These are phyloP conservation scores for Apostichopus californicus DNA, from an alignment of 35 echinoderm and acorn worm species.

Conservation along the genomic window DNA sequence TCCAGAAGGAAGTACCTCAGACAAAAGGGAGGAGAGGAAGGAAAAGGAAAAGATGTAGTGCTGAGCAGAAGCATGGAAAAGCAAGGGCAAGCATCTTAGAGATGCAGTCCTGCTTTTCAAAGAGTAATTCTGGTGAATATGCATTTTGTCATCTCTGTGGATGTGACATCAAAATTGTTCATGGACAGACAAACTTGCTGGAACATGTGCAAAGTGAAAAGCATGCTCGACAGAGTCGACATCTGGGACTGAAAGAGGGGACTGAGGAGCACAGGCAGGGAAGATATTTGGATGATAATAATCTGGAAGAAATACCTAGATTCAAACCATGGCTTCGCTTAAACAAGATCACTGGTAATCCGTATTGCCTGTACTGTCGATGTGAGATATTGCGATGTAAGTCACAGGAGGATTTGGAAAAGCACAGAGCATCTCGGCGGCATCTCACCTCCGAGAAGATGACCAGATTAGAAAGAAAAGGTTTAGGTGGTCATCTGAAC, in stretches of 20 bases:
- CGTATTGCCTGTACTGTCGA: slow-evolving; percentile 11
- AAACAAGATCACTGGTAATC: background rate
- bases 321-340: slow-evolving; percentile 37
- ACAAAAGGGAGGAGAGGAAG: background rate
- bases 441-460: background rate
- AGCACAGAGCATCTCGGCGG: background rate
- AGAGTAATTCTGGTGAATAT: background rate
- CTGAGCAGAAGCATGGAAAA: background rate
- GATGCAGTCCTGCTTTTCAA: background rate
- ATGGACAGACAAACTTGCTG: background rate
- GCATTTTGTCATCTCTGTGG: background rate
- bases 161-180: background rate
- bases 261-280: background rate
- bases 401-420: slow-evolving; percentile 1
- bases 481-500: background rate
- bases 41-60: background rate
- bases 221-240: background rate
- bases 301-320: background rate
- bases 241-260: background rate
- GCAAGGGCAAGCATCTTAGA: background rate
- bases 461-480: background rate
- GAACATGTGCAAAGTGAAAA: background rate
- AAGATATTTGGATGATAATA: background rate
- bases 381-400: background rate
- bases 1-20: background rate